Evolutionary conservation across 2,888 invertebrate genomes (phyloP).

Genomic region (Eurois occulta): DNA sequence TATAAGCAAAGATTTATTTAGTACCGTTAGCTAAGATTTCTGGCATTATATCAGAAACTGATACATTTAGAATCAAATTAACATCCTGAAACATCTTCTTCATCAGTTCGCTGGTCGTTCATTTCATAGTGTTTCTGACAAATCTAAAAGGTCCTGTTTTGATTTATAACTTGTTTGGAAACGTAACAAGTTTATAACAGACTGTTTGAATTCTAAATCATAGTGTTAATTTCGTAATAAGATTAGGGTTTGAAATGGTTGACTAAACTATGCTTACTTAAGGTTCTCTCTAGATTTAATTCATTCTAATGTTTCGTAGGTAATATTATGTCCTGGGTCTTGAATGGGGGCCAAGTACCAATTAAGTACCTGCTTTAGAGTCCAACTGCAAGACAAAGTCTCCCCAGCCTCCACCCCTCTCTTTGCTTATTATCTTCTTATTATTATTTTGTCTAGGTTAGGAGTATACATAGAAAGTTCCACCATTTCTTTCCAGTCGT

Average conservation of each 20-base stretch:
- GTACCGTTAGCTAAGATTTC: neutral
- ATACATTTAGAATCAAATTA: neutral
- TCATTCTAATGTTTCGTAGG: neutral
- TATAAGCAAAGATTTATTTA: too few species aligned
- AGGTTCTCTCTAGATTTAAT: neutral
- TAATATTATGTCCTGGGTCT: neutral
- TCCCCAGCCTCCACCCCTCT: neutral
- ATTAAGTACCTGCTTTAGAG: neutral
- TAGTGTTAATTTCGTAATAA: slow-evolving; percentile 13
- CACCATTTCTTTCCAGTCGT: neutral
- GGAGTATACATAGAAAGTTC: neutral
- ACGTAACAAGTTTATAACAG: slow-evolving; percentile 28
- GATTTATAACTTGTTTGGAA: slow-evolving; percentile 34
- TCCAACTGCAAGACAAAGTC: neutral
- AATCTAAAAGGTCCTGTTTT: slow-evolving; percentile 12
- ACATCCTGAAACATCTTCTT: neutral
- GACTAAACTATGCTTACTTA: neutral
- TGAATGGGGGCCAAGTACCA: neutral
- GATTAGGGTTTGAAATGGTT: neutral
- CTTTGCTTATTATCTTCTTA: neutral
- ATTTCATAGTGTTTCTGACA: neutral
- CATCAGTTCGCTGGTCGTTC: neutral
- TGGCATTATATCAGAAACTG: neutral
- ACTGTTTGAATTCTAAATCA: slow-evolving; percentile 14
- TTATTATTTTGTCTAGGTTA: neutral